Evolutionary conservation across 2,888 invertebrate genomes (phyloP), one percentile per base, ranked within the genome.

Genomic region (Petrolisthes manimaculis): DNA sequence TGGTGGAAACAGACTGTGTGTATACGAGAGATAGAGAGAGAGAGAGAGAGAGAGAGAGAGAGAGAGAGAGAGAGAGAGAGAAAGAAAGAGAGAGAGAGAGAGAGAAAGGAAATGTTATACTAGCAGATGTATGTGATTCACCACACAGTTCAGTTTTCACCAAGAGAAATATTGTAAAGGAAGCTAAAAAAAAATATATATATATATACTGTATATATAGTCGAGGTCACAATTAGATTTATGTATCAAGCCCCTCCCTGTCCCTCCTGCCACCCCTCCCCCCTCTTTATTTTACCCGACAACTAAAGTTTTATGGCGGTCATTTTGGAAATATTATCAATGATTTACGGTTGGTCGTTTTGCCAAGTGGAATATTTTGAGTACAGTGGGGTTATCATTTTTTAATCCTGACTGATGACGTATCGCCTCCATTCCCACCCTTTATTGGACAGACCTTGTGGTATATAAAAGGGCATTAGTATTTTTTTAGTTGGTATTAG

Each of bases 321-420:
- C 71, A 71, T 71, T 71, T n/a, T n/a, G 71, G 71, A 71, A 71
- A 71, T 71, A 71, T 71, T 71, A 71, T 71, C 71, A 71, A 71
- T 71, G 71, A 71, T 71, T 71, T 71, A 71, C 18, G 6, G 71
- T 12, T 14, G 71, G 71, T 6, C 71, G 71, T n/a, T 71, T 71
- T 71, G 71, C 71, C 71, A 71, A 71, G 71, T 71, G 71, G 71
- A 71, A 71, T 71, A 71, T 71, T 71, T 71, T 71, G 71, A 71
- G 18, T n/a, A 71, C 21, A n/a, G 71, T 21, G 18, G 71, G 71
- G 14, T 71, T 71, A 71, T 71, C 21, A 71, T 71, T 71, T 71
- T 71, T 71, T n/a, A 71, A 12, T 71, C 21, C 71, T 71, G 71
- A n/a, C 18, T 71, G 71, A 71, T 71, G 71, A 71, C 71, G 18